Conservation (phyloP, 2,113 vertebrate species). For the Tragelaphus buxtoni region DNA sequence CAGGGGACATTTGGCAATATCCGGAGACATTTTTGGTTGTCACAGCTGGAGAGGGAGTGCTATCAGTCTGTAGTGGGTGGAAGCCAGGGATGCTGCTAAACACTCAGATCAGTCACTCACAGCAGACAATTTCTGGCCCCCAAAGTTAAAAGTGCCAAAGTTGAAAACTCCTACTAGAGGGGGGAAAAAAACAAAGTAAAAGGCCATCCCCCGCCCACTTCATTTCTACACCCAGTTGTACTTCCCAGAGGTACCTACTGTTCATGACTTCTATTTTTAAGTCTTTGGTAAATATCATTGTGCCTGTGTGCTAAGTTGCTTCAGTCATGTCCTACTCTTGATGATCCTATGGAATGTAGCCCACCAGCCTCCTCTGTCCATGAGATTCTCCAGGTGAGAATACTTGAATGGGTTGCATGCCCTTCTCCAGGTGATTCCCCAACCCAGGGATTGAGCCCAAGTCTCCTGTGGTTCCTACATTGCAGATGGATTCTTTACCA, state of each 20-base stretch:
- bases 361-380: background rate
- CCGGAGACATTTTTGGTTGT: background rate
- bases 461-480: background rate
- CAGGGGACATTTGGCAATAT: background rate
- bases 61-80: background rate
- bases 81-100: background rate
- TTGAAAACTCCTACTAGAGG: background rate
- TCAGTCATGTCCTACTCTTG: background rate
- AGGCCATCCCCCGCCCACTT: background rate
- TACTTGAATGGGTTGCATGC: background rate
- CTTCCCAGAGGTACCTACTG: background rate
- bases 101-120: background rate
- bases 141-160: background rate
- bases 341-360: background rate
- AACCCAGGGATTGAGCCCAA: background rate
- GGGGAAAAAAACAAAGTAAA: background rate
- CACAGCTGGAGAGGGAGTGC: background rate
- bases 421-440: background rate
- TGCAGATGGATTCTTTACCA: background rate
- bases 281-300: background rate
- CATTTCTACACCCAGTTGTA: background rate
- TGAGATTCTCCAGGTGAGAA: background rate
- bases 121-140: background rate
- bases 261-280: background rate
- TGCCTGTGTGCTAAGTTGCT: background rate